These are phyloP conservation scores for Anagrus nilaparvatae DNA, from an alignment of 1,140 invertebrate genomes.

Conservation along the genomic window DNA sequence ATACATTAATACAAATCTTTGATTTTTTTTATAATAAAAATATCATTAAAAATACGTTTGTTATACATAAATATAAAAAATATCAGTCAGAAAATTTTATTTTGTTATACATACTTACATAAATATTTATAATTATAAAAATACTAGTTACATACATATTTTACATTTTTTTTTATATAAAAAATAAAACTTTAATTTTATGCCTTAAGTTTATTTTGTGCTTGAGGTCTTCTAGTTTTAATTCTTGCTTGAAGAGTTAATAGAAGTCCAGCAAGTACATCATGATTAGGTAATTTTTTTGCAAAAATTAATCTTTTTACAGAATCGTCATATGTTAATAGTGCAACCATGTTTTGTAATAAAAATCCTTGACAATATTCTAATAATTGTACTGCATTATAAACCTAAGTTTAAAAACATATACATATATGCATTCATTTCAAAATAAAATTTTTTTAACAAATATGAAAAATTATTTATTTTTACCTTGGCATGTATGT, in stretches of 20 bases:
- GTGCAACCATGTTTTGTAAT: slow-evolving; percentile 86
- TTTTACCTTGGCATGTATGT: slow-evolving; percentile 83
- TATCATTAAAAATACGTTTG: too few species aligned
- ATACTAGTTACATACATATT: background rate
- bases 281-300: slow-evolving; percentile 81
- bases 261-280: slow-evolving; percentile 72
- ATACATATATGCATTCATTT: slow-evolving; percentile 1
- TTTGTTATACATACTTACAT: background rate
- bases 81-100: background rate
- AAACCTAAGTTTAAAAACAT: slow-evolving; percentile 51
- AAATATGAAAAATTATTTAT: slow-evolving; percentile 2
- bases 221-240: slow-evolving; percentile 46
- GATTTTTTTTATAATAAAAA: too few species aligned
- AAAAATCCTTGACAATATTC: slow-evolving; percentile 87
- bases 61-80: background rate
- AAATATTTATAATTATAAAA: background rate
- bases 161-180: background rate
- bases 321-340: slow-evolving; percentile 82
- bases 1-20: too few species aligned
- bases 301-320: slow-evolving; percentile 80
- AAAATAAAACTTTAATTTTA: slow-evolving; percentile 5
- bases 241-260: slow-evolving; percentile 71
- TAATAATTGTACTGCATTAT: slow-evolving; percentile 73
- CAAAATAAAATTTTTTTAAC: background rate
- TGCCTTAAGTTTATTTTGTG: slow-evolving; percentile 32